These are phyloP conservation scores for Carassius auratus DNA, from an alignment of 2,113 vertebrate species.

Conservation along the genomic window DNA sequence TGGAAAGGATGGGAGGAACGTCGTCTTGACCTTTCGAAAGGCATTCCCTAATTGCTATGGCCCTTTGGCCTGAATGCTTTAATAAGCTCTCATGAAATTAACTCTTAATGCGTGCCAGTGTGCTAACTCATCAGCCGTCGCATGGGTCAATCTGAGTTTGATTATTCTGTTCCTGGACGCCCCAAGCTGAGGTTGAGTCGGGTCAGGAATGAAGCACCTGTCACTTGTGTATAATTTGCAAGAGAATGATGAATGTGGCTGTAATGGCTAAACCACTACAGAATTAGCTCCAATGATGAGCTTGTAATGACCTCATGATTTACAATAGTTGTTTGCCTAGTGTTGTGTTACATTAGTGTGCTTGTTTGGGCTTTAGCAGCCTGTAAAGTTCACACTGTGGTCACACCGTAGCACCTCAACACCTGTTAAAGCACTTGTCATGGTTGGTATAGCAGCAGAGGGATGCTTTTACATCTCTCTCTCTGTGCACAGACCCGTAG, in stretches of 20 bases:
- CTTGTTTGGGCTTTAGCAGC: not conserved
- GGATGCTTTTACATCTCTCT: conserved; percentile 16
- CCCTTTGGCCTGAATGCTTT: conserved; percentile 14
- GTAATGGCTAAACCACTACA: conserved; percentile 10
- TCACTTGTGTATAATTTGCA: conserved; percentile 7
- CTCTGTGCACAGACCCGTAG: not conserved
- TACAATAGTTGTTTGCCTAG: not conserved
- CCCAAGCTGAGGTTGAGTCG: not conserved
- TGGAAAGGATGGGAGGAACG: not conserved
- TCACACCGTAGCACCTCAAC: not conserved
- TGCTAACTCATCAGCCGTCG: conserved; percentile 46
- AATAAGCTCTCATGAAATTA: conserved; percentile 33
- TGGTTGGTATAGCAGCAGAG: not conserved
- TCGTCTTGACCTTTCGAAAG: conserved; percentile 27
- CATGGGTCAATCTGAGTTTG: conserved; percentile 24
- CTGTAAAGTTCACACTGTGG: conserved; percentile 25
- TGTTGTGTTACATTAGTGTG: not conserved
- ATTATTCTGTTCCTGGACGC: conserved; percentile 41
- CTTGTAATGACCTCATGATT: not conserved
- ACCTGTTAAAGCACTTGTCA: conserved; percentile 1
- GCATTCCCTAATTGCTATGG: not conserved
- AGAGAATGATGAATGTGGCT: conserved; percentile 29
- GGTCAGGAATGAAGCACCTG: conserved; percentile 30
- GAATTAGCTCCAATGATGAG: conserved; percentile 1
- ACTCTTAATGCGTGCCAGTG: conserved; percentile 24